These are phyloP conservation scores for Alexandromys fortis DNA, from an alignment of 2,113 vertebrate genomes.

Conservation along the genomic window DNA sequence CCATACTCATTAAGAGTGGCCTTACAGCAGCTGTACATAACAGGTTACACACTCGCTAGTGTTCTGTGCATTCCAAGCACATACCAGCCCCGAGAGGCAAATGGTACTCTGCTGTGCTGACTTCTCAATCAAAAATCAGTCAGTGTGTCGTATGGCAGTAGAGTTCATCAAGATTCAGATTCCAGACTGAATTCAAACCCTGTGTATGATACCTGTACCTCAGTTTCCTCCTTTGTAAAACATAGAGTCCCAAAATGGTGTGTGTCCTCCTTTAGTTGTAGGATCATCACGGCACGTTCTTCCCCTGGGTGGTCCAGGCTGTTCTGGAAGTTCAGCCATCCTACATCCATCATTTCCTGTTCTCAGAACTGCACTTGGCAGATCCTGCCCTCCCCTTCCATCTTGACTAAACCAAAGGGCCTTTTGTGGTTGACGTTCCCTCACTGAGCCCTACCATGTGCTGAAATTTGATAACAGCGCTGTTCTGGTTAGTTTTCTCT, in stretches of 20 bases:
- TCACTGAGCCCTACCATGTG: not conserved
- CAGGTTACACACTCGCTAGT: not conserved
- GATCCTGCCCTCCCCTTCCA: not conserved
- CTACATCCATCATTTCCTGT: not conserved
- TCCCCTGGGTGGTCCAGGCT: not conserved
- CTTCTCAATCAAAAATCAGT: slow-evolving; percentile 18
- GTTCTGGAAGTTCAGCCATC: not conserved
- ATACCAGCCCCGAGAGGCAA: not conserved
- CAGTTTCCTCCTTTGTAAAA: slow-evolving; percentile 19
- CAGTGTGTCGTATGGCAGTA: not conserved
- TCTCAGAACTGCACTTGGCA: not conserved
- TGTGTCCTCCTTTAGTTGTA: not conserved
- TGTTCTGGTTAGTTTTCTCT: not conserved
- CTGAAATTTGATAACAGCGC: not conserved
- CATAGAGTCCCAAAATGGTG: not conserved
- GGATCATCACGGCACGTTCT: not conserved
- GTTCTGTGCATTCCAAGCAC: slow-evolving; percentile 1
- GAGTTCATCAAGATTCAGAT: not conserved
- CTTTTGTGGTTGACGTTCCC: not conserved
- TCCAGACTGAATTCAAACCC: not conserved
- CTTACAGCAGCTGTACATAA: not conserved
- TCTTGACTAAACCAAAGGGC: not conserved
- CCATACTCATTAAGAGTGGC: not conserved
- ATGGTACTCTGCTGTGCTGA: not conserved
- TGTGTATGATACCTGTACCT: not conserved